Base-by-base conservation (phyloP, 53 echinoderm and acorn worm genomes). In the Luidia sarsii region DNA sequence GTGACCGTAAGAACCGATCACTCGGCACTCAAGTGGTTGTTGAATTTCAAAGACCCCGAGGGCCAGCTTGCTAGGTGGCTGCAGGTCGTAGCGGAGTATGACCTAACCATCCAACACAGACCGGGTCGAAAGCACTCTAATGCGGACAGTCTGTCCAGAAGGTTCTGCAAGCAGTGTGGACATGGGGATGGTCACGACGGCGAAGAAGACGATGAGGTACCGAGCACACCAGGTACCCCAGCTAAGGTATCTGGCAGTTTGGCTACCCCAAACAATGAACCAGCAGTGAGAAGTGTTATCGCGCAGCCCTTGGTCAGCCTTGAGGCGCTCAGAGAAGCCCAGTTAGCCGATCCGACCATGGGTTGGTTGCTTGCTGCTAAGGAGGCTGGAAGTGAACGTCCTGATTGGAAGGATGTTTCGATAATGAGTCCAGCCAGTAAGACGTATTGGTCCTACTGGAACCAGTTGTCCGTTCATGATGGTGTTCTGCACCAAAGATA, bases 1-100 rank as follows among this genome's bases (percentile, higher is more conserved):
- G 69, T 85, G 53, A 28, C 39, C 1, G 34, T 88, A 36, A 22
- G 88, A 50, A 87, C 77, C 18, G 89, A 83, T 35, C 86, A 90
- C 51, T 43, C 41, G 1, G 45, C 70, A 2, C 50, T 70, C 0
- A 48, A 50, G 33, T 75, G 75, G 75, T 38, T 75, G 24, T 38
- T 38, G 18, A 21, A 20, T 1, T 75, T 75, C 20, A 33, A 37
- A 3, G 28, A 75, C 9, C 75, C 75, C 22, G 39, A 55, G 15
- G 75, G 75, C 3, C 57, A 68, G 25, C 7, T 68, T 14, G 68
- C 68, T 1, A 61, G 80, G 27, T 56, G 74, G 74, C 54, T 54
- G 4, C 21, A 75, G 41, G 56, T 59, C 7, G 39, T 75, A 13
- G 37, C 36, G 15, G 45, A 59, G 29, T 75, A 71, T 33, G 32